Evolutionary conservation across 2,113 vertebrate species (phyloP).

Genomic region (Serinus canaria): DNA sequence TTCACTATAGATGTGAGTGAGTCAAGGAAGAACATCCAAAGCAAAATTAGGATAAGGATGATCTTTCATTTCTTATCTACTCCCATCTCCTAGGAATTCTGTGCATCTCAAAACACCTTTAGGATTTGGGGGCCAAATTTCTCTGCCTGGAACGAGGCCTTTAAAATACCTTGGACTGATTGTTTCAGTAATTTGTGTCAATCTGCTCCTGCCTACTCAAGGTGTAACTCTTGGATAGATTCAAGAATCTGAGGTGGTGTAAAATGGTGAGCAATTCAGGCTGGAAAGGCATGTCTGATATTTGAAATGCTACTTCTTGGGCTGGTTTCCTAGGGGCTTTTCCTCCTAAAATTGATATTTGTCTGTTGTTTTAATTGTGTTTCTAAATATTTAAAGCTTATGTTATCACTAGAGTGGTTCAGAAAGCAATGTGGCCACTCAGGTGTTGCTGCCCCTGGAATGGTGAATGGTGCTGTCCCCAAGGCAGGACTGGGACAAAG

Average conservation of each 20-base stretch:
- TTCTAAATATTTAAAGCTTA: background rate
- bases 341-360: accelerated
- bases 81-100: background rate
- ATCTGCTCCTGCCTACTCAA: background rate
- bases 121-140: background rate
- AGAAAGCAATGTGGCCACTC: background rate
- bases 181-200: background rate
- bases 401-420: accelerated
- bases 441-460: background rate
- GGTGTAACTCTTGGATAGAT: background rate
- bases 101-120: background rate
- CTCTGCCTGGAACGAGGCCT: background rate
- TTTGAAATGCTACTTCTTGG: background rate
- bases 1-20: accelerated
- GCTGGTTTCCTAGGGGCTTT: background rate
- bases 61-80: background rate
- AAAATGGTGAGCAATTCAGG: background rate
- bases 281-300: background rate
- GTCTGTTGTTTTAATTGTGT: background rate
- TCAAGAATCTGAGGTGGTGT: too few species aligned
- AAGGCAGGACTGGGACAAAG: background rate
- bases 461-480: background rate
- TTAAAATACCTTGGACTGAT: background rate
- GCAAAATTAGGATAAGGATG: background rate
- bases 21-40: background rate